Evolutionary conservation across 2,888 invertebrate genomes (phyloP).

Genomic region (Ochlodes sylvanus): DNA sequence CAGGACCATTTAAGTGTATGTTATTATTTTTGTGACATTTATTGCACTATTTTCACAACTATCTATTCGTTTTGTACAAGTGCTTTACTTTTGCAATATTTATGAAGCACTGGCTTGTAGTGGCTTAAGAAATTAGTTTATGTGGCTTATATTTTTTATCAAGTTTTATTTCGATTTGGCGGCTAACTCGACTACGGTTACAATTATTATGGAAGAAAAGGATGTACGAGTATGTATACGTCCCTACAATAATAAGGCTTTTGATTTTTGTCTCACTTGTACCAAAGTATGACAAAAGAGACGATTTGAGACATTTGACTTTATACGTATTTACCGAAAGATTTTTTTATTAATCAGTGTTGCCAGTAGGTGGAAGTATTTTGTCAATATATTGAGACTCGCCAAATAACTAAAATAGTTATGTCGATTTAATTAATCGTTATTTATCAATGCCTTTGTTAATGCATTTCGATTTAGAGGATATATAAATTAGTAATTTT

Average conservation of each 20-base stretch:
- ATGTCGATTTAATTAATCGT: not conserved
- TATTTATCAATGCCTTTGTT: slow-evolving; percentile 25
- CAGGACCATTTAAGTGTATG: slow-evolving; percentile 77
- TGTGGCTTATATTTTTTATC: slow-evolving; percentile 51
- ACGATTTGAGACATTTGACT: not conserved
- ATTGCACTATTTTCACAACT: slow-evolving; percentile 67
- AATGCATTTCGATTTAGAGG: slow-evolving; percentile 40
- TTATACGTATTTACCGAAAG: not conserved
- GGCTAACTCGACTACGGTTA: slow-evolving; percentile 37
- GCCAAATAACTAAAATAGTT: slow-evolving; percentile 35
- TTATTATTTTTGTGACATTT: slow-evolving; percentile 64
- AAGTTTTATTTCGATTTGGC: slow-evolving; percentile 41
- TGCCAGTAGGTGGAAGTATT: slow-evolving; percentile 12
- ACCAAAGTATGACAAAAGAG: slow-evolving; percentile 3
- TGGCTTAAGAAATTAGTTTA: slow-evolving; percentile 63
- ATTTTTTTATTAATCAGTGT: not conserved
- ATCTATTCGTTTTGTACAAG: slow-evolving; percentile 62
- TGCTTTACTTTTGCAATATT: slow-evolving; percentile 64
- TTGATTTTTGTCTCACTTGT: slow-evolving; percentile 8
- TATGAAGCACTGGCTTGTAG: slow-evolving; percentile 75
- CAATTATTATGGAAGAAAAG: too few relatives aligned
- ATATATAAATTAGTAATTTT: slow-evolving; percentile 33
- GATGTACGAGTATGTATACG: too few relatives aligned
- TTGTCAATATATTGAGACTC: slow-evolving; percentile 14
- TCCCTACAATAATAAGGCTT: not conserved